Evolutionary conservation across 2,797 vertebrate species (phyloP).

Genomic region (Chelidonichthys spinosus): DNA sequence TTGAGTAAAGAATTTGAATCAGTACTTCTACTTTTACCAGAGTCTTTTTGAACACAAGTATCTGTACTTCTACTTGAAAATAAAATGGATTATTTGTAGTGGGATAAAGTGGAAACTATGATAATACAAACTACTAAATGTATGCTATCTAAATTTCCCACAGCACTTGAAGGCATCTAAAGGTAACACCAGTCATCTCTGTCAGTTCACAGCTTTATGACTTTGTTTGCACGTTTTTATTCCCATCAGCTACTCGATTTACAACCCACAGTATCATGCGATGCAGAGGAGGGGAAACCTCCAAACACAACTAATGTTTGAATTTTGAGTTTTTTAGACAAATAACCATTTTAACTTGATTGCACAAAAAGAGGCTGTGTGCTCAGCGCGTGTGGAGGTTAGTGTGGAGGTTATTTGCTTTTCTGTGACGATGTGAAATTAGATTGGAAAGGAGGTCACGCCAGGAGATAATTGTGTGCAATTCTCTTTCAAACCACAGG

Average conservation of each 20-base stretch:
- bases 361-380: not conserved
- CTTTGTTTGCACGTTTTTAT: not conserved
- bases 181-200: not conserved
- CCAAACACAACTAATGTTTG: not conserved
- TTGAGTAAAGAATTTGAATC: too few relatives aligned
- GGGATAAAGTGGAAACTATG: not conserved
- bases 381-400: not conserved
- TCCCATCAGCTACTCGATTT: not conserved
- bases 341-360: not conserved
- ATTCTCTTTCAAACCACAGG: conserved; percentile 27
- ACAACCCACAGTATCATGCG: not conserved
- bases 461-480: not conserved
- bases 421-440: not conserved
- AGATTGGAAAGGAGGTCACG: not conserved
- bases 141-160: not conserved
- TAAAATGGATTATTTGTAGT: not conserved
- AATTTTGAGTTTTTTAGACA: not conserved
- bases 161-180: not conserved
- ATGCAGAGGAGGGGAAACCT: not conserved
- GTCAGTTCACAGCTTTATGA: not conserved
- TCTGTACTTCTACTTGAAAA: too few relatives aligned
- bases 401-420: not conserved
- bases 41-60: too few relatives aligned
- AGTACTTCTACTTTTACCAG: too few relatives aligned
- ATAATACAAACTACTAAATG: not conserved